Evolutionary conservation across 2,888 invertebrate species (phyloP).

Genomic region (Agriopis marginaria): DNA sequence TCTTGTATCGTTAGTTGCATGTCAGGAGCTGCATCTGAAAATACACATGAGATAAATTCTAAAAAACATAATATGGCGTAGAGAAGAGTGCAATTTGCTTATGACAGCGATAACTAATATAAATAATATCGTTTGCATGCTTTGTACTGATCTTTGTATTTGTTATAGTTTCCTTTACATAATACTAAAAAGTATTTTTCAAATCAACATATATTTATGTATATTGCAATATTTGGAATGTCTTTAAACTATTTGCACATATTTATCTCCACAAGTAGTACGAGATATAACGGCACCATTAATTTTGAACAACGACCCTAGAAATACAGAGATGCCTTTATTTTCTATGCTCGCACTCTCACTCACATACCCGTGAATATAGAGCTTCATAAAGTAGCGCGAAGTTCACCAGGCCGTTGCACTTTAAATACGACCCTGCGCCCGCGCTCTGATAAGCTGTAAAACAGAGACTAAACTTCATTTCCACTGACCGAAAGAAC

Average conservation of each 20-base stretch:
- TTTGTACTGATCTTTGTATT: constrained; percentile 6
- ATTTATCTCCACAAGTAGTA: neutral
- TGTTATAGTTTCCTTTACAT: constrained; percentile 1
- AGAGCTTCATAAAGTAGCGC: constrained; percentile 72
- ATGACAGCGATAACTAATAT: constrained; percentile 17
- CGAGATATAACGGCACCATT: neutral
- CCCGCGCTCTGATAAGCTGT: constrained; percentile 55
- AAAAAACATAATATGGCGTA: constrained; percentile 4
- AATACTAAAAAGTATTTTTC: constrained; percentile 7
- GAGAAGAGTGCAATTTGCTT: constrained; percentile 20
- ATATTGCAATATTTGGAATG: no score
- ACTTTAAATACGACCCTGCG: constrained; percentile 75
- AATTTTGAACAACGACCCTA: neutral
- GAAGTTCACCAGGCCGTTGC: constrained; percentile 83
- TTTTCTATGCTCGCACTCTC: constrained; percentile 12
- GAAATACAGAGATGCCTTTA: constrained; percentile 1
- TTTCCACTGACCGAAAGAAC: neutral
- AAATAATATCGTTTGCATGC: constrained; percentile 10
- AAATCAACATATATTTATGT: neutral
- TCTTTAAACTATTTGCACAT: neutral
- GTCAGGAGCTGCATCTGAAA: constrained; percentile 35
- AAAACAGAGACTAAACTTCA: constrained; percentile 19
- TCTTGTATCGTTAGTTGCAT: constrained; percentile 38
- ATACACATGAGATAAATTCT: constrained; percentile 6
- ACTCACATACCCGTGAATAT: constrained; percentile 40